Evolutionary conservation across 2,888 invertebrate genomes (phyloP).

Genomic region (Mesorhabditis belari): DNA sequence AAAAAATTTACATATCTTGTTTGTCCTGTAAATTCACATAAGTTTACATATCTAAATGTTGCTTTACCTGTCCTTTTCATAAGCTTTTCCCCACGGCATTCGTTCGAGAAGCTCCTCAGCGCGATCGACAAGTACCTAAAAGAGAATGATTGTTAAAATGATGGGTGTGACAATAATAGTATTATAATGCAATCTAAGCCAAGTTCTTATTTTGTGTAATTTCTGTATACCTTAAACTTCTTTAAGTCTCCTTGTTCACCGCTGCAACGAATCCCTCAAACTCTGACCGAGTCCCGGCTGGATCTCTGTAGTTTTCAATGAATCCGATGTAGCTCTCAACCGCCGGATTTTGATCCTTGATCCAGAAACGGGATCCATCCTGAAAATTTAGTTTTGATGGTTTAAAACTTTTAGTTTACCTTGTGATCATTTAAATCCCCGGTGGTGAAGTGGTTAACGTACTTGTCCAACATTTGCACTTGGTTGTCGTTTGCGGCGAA

Average conservation of each 20-base stretch:
- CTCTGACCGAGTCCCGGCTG: conserved; percentile 65
- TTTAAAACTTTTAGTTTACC: conserved; percentile 61
- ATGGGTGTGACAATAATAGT: no score
- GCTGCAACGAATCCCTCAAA: conserved; percentile 73
- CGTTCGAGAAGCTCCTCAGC: conserved; percentile 70
- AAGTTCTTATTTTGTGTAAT: no score
- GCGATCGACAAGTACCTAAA: conserved; percentile 70
- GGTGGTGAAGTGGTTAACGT: conserved; percentile 73
- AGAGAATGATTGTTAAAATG: no score
- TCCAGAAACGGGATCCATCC: conserved; percentile 86
- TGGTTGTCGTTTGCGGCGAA: conserved; percentile 48
- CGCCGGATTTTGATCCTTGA: conserved; percentile 82
- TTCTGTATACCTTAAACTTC: conserved; percentile 68
- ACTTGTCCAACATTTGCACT: conserved; percentile 74
- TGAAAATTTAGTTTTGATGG: not conserved
- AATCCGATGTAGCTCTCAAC: conserved; percentile 88
- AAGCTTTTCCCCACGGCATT: conserved; percentile 43
- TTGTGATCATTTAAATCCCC: conserved; percentile 82
- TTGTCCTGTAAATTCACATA: conserved; percentile 25
- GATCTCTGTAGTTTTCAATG: conserved; percentile 87
- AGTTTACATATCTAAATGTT: no score
- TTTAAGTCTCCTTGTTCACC: conserved; percentile 86
- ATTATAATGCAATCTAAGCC: no score
- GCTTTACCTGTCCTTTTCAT: conserved; percentile 44
- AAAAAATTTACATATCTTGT: not conserved